phyloP scores from a whole-genome alignment of 2,797 vertebrate genomes.

The Danio tinwini region DNA sequence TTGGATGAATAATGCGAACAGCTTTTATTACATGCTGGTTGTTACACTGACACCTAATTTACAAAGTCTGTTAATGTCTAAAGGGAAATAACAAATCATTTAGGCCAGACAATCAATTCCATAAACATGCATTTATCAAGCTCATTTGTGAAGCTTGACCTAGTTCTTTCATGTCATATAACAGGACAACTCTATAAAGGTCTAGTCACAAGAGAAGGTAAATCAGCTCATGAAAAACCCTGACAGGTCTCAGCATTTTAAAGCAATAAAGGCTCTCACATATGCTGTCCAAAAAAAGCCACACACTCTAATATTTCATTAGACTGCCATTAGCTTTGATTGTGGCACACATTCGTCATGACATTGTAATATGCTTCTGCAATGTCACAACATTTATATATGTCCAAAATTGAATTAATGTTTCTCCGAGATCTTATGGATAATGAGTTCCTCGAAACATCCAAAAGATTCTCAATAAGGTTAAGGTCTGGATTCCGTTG shows the following conservation, averaged over 20 bases:
- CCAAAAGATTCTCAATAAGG: too few species aligned
- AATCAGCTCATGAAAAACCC: constrained; percentile 14
- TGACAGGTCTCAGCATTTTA: constrained; percentile 10
- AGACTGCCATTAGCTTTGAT: too few species aligned
- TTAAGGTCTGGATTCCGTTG: too few species aligned
- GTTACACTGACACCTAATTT: constrained; percentile 43
- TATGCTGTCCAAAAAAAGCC: too few species aligned
- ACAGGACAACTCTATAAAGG: constrained; percentile 23
- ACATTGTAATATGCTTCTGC: too few species aligned
- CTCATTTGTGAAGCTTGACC: constrained; percentile 39
- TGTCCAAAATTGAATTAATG: too few species aligned
- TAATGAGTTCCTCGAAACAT: too few species aligned
- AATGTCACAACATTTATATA: too few species aligned
- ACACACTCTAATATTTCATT: too few species aligned
- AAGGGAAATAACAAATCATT: constrained; percentile 48
- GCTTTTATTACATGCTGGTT: constrained; percentile 44
- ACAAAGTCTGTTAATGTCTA: constrained; percentile 46
- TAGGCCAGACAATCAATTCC: constrained; percentile 26
- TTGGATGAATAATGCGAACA: constrained; percentile 39
- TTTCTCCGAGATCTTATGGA: too few species aligned
- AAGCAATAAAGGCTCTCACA: not conserved
- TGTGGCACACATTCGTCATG: too few species aligned
- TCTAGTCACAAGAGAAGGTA: constrained; percentile 17
- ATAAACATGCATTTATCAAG: constrained; percentile 38
- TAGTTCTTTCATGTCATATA: constrained; percentile 29